Conservation (phyloP, 2,888 invertebrate genomes). For the Drosophila ezoana region DNA sequence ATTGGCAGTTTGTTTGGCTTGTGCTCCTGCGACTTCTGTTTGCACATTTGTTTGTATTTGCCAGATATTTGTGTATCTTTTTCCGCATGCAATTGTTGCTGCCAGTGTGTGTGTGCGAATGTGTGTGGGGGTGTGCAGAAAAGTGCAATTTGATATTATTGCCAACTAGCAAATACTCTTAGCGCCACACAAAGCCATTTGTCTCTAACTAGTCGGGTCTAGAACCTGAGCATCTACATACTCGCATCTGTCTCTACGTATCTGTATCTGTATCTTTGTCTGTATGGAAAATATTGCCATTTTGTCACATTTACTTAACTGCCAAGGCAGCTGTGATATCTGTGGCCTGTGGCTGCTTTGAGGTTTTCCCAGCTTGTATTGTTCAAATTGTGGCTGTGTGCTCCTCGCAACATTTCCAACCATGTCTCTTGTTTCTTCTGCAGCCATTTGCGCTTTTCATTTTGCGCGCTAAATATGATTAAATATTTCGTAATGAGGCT, state of each 20-base stretch:
- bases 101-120: constrained; percentile 5
- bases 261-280: constrained; percentile 4
- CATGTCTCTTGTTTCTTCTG: too few relatives aligned
- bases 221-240: constrained; percentile 17
- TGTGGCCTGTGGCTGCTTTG: constrained; percentile 55
- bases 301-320: constrained; percentile 61
- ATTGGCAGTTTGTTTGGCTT: constrained; percentile 16
- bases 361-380: constrained; percentile 64
- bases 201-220: constrained; percentile 32
- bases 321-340: constrained; percentile 56
- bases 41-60: constrained; percentile 78
- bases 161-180: constrained; percentile 78
- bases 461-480: constrained; percentile 71
- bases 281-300: constrained; percentile 56
- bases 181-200: constrained; percentile 52
- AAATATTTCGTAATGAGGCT: constrained; percentile 79
- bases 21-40: constrained; percentile 48
- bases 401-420: not conserved
- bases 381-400: constrained; percentile 58
- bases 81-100: constrained; percentile 37
- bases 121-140: constrained; percentile 41
- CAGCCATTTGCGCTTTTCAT: constrained; percentile 40
- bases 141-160: constrained; percentile 82
- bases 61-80: constrained; percentile 73
- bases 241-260: constrained; percentile 10